Percentiles rank a stretch among this genome's conserved stretches.
These are phyloP conservation scores for Gallinago jamesoni DNA, from an alignment of 2,113 vertebrate genomes.

Conservation along the genomic window DNA sequence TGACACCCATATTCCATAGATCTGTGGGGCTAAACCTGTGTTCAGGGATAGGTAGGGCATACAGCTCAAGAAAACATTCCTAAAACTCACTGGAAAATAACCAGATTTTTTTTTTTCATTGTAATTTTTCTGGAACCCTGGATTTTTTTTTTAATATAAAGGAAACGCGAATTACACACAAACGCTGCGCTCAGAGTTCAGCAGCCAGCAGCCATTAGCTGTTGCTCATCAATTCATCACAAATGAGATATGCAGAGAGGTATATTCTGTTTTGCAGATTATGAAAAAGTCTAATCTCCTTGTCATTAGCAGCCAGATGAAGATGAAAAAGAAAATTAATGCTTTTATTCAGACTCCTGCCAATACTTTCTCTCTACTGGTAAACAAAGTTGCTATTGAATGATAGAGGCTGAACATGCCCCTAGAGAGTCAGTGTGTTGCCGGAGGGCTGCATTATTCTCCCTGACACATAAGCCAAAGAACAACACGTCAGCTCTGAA, in stretches of 20 bases:
- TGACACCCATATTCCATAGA: background rate
- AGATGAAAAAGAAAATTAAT: background rate
- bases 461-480: constrained; percentile 1
- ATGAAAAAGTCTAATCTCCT: background rate
- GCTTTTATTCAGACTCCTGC: constrained; percentile 18
- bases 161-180: background rate
- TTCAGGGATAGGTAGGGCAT: background rate
- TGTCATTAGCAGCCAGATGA: background rate
- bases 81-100: background rate
- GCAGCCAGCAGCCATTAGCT: background rate
- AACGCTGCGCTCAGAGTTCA: background rate
- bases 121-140: background rate
- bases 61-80: background rate
- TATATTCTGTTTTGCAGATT: background rate
- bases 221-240: background rate
- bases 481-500: constrained; percentile 20
- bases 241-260: background rate
- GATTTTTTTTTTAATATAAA: background rate
- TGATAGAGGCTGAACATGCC: background rate
- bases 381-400: constrained; percentile 21
- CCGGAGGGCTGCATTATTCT: constrained; percentile 16
- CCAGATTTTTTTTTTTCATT: background rate
- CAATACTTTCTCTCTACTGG: background rate
- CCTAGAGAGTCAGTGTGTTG: background rate
- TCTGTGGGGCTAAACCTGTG: background rate